Base-by-base conservation (phyloP, 2,888 invertebrate genomes). In the Loripinus fragilis region DNA sequence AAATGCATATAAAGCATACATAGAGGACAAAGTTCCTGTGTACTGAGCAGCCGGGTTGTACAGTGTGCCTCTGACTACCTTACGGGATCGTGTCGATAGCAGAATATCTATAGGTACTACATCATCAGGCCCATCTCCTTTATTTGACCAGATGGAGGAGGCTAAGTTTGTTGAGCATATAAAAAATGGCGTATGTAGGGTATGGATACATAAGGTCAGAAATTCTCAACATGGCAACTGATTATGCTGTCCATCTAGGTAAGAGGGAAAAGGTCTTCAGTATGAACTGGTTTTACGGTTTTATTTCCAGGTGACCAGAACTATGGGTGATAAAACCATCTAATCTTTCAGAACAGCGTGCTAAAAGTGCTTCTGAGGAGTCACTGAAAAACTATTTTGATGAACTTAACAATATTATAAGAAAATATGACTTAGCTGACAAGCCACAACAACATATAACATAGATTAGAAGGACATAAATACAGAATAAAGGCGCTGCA, bases 391-490 rank as follows among this genome's bases (percentile, higher is more conserved):
- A 38, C 17, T 76, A 73, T 30, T 77, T 60, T 64, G 0, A 45
- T 20, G 74, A 71, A 33, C 64, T 77, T 17, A 45, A 25, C 17
- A 0, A 5, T 0, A 74, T 74, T 10, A 5, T 80, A 0, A n/a
- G 17, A 7, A 80, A 77, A 41, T 71, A 80, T n/a, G n/a, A n/a
- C n/a, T n/a, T n/a, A n/a, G n/a, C n/a, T n/a, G n/a, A n/a, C n/a
- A n/a, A n/a, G n/a, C 28, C 25, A 77, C n/a, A 17, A 77, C 12
- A 71, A 66, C 28, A 70, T 78, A 72, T 65, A 78, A 76, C 50
- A 64, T 76, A 28, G 74, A 80, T 25, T 67, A 76, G 33, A 80
- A 77, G 28, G 81, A 78, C 12, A 41, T 81, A 8, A 68, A 55
- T 20, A 66, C 67, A 35, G 69, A 64, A 55, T 55, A 74, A 73